Conservation (phyloP, 2,797 vertebrate species). For the Hippocampus kuda region DNA sequence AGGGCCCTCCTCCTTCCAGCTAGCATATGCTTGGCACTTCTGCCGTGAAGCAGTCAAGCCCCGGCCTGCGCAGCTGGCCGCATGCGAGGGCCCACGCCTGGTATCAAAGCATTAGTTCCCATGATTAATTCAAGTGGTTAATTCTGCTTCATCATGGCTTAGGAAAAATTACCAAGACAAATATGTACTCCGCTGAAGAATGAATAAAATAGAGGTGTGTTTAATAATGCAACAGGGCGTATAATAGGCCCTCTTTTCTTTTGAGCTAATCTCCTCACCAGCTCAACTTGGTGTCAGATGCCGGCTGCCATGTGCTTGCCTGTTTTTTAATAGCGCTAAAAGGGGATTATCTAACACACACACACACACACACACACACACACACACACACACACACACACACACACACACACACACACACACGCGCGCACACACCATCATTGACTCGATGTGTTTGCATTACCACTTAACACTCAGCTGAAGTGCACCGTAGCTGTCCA, state of each 20-base stretch:
- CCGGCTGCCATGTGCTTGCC: constrained; percentile 54
- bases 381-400: too few species aligned
- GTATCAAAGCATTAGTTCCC: constrained; percentile 71
- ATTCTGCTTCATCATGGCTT: constrained; percentile 65
- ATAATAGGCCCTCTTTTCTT: constrained; percentile 56
- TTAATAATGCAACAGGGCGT: constrained; percentile 70
- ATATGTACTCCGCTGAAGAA: constrained; percentile 69
- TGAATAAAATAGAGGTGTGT: constrained; percentile 60
- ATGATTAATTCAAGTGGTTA: constrained; percentile 79
- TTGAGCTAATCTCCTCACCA: constrained; percentile 56
- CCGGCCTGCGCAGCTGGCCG: constrained; percentile 77
- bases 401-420: background rate
- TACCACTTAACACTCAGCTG: constrained; percentile 19
- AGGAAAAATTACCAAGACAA: constrained; percentile 74
- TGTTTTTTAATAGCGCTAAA: constrained; percentile 46
- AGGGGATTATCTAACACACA: constrained; percentile 35
- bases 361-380: constrained; percentile 1
- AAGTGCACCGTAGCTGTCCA: constrained; percentile 16
- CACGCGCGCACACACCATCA: constrained; percentile 15
- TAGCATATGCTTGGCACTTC: constrained; percentile 86
- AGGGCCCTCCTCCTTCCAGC: constrained; percentile 59
- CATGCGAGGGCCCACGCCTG: constrained; percentile 43
- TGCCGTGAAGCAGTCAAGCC: constrained; percentile 68
- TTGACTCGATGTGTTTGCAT: constrained; percentile 22
- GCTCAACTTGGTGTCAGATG: constrained; percentile 52